Conservation (phyloP, 2,888 invertebrate species). For the Clanis bilineata region DNA sequence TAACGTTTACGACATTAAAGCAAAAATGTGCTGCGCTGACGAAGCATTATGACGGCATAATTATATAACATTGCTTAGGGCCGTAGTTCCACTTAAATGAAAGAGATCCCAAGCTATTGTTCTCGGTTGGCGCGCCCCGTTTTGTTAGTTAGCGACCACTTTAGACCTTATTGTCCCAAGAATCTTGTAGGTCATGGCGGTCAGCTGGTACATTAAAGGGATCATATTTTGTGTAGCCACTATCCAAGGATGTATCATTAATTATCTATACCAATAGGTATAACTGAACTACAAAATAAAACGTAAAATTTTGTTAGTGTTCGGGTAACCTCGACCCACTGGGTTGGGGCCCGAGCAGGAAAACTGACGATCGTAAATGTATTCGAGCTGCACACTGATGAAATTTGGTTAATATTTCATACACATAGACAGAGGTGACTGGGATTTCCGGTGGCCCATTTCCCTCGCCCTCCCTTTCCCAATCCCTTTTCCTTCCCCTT, state of each 20-base stretch:
- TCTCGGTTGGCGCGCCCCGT: conserved; percentile 5
- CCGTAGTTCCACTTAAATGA: background rate
- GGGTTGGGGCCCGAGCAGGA: too few species aligned
- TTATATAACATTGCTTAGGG: conserved; percentile 6
- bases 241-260: background rate
- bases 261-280: background rate
- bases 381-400: too few species aligned
- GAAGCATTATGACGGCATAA: conserved; percentile 2
- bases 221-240: background rate
- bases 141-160: conserved; percentile 14
- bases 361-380: too few species aligned
- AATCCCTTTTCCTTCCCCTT: too few species aligned
- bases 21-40: background rate
- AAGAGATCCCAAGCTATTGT: conserved; percentile 4
- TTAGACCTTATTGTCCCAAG: conserved; percentile 2
- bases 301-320: too few species aligned
- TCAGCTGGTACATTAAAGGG: background rate
- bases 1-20: conserved; percentile 9
- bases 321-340: too few species aligned
- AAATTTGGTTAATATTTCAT: too few species aligned
- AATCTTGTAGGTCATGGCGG: conserved; percentile 1
- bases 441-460: too few species aligned
- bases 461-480: too few species aligned
- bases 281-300: too few species aligned
- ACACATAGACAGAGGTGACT: too few species aligned